Base-by-base conservation (phyloP, 2,113 vertebrate genomes). In the Carassius auratus region DNA sequence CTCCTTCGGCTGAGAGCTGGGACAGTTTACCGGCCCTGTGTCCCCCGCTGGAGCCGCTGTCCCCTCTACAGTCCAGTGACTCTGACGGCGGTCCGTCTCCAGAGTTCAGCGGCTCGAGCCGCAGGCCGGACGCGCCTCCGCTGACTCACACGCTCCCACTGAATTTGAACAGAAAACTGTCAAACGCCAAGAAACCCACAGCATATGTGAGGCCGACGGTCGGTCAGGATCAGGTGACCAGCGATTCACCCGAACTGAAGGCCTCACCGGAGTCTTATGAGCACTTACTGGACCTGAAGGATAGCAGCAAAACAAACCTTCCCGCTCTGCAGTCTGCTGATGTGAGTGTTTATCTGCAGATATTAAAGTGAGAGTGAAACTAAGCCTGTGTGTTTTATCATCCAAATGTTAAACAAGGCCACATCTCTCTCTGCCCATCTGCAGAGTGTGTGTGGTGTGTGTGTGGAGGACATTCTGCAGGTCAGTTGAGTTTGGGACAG, bases 141-240 rank as follows among this genome's bases (percentile, higher is more conserved):
- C 91, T 89, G 30, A 88, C 94, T 61, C 97, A 96, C 92, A 92
- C 93, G 4, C 97, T 97, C 8, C 96, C 96, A 19, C 91, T 93
- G 1, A 92, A 96, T 0, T 92, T 97, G 81, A 93, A 96, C n/a
- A 96, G 96, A 5, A 98, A 92, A 94, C 92, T 23, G 89, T 90
- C 82, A 95, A 97, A 94, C 26, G 95, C 95, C 84, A 95, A 95
- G 91, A 99, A 99, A 92, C 98, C 98, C 71, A 99, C 97, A 0
- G 98, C 98, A 0, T 98, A 98, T 0, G 97, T 99, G 61, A 94
- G 97, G 77, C 98, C 98, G 82, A 97, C 98, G 97, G 97, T 99
- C 30, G 98, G 96, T 64, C 97, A 96, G 89, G 98, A 99, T 76
- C 97, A 98, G 92, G 93, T 93, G 15, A 92, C 94, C 0, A 94